Evolutionary conservation across 2,113 vertebrate species (phyloP).

Genomic region (Trichechus manatus): DNA sequence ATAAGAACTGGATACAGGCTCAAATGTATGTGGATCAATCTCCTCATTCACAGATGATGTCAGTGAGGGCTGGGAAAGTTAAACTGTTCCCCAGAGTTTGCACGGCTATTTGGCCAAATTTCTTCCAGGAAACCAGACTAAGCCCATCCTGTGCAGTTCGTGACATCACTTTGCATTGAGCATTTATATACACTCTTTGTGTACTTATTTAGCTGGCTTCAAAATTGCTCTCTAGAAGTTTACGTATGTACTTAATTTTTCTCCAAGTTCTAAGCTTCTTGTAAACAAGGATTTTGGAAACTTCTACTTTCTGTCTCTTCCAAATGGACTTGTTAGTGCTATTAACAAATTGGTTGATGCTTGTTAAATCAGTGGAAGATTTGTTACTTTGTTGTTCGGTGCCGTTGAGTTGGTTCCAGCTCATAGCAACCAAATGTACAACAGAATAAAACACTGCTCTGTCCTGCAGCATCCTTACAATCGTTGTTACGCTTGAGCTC

Average conservation of each 20-base stretch:
- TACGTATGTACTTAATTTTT: neutral
- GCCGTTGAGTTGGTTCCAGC: too few relatives aligned
- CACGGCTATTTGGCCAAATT: neutral
- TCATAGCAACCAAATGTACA: too few relatives aligned
- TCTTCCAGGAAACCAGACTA: constrained; percentile 21
- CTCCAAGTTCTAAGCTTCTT: constrained; percentile 16
- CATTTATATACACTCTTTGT: neutral
- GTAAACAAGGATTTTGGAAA: neutral
- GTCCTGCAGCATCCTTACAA: too few relatives aligned
- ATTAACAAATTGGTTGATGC: neutral
- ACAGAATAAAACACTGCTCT: too few relatives aligned
- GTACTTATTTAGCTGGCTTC: neutral
- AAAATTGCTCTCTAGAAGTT: neutral
- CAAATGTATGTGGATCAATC: neutral
- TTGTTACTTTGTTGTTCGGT: neutral
- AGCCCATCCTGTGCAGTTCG: neutral
- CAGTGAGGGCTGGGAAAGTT: neutral
- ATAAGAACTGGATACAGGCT: neutral
- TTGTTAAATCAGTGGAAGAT: neutral
- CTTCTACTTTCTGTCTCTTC: neutral
- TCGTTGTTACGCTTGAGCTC: too few relatives aligned
- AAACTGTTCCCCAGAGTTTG: neutral
- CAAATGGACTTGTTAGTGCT: neutral
- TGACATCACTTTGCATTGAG: neutral
- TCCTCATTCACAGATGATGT: neutral